Base-by-base conservation (phyloP, 2,113 vertebrate species). In the Cyanoderma ruficeps region DNA sequence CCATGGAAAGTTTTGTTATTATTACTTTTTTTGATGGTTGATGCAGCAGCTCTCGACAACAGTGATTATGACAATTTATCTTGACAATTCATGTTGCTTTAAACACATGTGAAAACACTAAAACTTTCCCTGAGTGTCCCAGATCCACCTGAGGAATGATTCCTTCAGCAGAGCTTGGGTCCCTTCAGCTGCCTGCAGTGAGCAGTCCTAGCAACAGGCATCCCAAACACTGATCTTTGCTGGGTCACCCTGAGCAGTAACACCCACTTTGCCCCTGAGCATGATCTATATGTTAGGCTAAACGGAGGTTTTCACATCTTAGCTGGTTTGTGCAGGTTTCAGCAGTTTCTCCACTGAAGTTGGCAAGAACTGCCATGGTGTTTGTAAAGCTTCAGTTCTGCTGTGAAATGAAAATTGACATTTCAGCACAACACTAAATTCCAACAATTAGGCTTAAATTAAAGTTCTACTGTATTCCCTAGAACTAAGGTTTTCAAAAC, bases 361-460 rank as follows among this genome's bases (percentile, higher is more conserved):
- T 93, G 93, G 52, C 80, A 83, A 75, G 37, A 64, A 93, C 69
- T 96, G 67, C 59, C 70, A 50, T 3, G 5, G 59, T 77, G 71
- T 95, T 95, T n/a, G 68, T 67, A 77, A 85, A 90, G 82, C 83
- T 88, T 86, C 35, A 10, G 67, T 33, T 95, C 81, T 88, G 42
- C 78, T 83, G 31, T 49, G 78, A 87, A 91, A 86, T 74, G 15
- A 83, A 94, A 93, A 93, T 67, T 80, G 87, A 86, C 84, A 91
- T 74, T 94, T 93, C 82, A 80, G 78, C 90, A 88, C 82, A 88
- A 93, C 46, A 55, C 47, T 83, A 77, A 93, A 95, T 90, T 85
- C 87, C 64, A 89, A 94, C 93, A 94, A 95, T 91, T 94, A 79
- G 56, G 35, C 56, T 86, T 44, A 55, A 94, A 95, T 42, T 76